These are phyloP conservation scores for Crenichthys baileyi DNA, from an alignment of 2,797 vertebrate species.

Conservation along the genomic window DNA sequence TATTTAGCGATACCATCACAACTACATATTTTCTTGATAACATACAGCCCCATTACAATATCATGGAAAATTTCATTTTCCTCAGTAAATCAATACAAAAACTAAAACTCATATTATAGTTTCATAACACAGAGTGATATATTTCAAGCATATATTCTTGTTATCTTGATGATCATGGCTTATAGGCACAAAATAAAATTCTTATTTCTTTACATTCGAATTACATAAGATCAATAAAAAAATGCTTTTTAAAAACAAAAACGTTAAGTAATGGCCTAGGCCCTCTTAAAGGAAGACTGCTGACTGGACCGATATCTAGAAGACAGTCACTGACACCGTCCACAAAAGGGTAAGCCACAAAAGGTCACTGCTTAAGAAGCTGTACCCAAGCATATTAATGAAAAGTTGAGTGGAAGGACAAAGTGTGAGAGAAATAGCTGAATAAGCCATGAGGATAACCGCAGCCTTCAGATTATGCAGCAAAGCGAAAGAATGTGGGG, in stretches of 20 bases:
- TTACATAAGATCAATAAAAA: neutral
- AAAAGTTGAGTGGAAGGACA: neutral
- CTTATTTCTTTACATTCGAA: neutral
- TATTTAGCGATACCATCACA: too few relatives aligned
- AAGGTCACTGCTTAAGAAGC: too few relatives aligned
- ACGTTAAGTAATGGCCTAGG: neutral
- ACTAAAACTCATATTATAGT: neutral
- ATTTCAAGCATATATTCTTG: neutral
- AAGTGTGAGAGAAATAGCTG: neutral
- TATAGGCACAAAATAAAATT: neutral
- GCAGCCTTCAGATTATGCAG: too few relatives aligned
- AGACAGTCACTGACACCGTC: too few relatives aligned
- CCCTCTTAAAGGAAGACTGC: too few relatives aligned
- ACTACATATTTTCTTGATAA: too few relatives aligned
- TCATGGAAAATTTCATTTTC: neutral
- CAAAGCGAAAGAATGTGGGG: too few relatives aligned
- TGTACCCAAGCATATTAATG: too few relatives aligned
- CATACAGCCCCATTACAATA: neutral
- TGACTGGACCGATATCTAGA: too few relatives aligned
- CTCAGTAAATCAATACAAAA: neutral
- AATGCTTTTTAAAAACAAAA: too few relatives aligned
- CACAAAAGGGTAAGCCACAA: too few relatives aligned
- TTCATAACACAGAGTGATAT: neutral
- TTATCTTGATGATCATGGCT: neutral
- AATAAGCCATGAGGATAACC: too few relatives aligned